Conservation (phyloP, 2,113 vertebrate species). For the Suncus etruscus region DNA sequence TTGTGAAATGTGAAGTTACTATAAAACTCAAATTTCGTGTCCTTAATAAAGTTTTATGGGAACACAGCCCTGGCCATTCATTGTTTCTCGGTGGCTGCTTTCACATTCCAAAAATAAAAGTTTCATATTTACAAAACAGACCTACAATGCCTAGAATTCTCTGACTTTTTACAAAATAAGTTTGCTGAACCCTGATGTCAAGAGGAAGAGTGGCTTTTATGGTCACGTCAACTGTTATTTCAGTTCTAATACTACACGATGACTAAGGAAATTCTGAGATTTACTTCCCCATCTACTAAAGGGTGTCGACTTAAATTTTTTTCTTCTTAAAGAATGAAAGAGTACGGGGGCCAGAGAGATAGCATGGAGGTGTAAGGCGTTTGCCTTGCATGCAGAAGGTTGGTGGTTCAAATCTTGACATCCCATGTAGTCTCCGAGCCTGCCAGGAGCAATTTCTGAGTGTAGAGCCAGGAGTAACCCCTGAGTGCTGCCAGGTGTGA, state of each 20-base stretch:
- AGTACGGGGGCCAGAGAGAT: no score
- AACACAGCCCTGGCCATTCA: not conserved
- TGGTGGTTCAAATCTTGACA: no score
- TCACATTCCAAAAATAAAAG: not conserved
- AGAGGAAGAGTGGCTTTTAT: not conserved
- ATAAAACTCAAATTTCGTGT: conserved; percentile 8
- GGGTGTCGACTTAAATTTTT: no score
- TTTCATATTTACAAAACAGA: not conserved
- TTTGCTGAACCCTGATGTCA: not conserved
- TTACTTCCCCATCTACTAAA: not conserved
- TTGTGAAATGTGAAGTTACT: conserved; percentile 17
- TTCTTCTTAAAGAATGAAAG: no score
- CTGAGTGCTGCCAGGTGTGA: no score
- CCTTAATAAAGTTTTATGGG: conserved; percentile 21
- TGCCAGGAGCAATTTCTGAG: no score
- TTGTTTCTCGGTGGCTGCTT: conserved; percentile 12
- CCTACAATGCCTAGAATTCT: not conserved
- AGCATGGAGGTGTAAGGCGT: no score
- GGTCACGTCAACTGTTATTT: conserved; percentile 16
- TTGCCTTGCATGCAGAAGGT: no score
- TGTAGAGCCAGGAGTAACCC: no score
- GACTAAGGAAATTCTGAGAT: not conserved
- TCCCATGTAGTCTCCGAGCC: no score
- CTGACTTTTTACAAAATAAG: not conserved
- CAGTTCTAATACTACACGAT: not conserved